Base-by-base conservation (phyloP, 64 coral and sea anemone genomes). In the Montipora efflorescens region DNA sequence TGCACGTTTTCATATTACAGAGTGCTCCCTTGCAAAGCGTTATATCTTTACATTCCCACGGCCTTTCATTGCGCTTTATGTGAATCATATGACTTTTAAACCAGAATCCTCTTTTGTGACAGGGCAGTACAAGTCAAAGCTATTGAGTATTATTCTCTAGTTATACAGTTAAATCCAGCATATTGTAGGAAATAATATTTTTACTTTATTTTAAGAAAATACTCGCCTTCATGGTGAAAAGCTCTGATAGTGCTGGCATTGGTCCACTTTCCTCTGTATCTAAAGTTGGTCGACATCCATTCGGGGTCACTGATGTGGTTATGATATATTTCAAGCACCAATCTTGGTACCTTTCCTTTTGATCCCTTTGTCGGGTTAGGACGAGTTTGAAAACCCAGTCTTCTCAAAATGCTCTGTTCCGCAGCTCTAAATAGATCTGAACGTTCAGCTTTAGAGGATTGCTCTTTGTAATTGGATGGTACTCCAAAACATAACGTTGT, bases 281-380 rank as follows among this genome's bases (percentile, higher is more conserved):
- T 94, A 21, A 99, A 94, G 71, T 96, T 96, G 74, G 98, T 99
- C 11, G 98, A 96, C 23, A 94, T 90, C 89, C 89, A 99, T 44
- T 99, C 98, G 12, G 92, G 92, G 79, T 99, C 79, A 68, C 84
- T 81, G 68, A 76, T 72, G 48, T 96, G 95, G 64, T 93, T 96
- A 49, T 99, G 51, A 61, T 99, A 99, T 51, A 99, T 77, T 50
- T 99, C 98, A 47, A 58, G 61, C 78, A 99, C 96, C 19, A 94
- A 92, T 55, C 87, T 88, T 22, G 98, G 98, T 53, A 99, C 82
- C 43, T 79, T 88, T 10, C 76, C 12, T 57, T 86, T 84, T 22
- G 46, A 59, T 71, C 89, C 87, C 78, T 28, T 78, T 72, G 48
- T 87, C 20, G 95, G 98, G 67, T 68, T 91, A 52, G 96, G 96